Base-by-base conservation (phyloP, 2,113 vertebrate genomes). In the Mesembrinibis cayennensis region DNA sequence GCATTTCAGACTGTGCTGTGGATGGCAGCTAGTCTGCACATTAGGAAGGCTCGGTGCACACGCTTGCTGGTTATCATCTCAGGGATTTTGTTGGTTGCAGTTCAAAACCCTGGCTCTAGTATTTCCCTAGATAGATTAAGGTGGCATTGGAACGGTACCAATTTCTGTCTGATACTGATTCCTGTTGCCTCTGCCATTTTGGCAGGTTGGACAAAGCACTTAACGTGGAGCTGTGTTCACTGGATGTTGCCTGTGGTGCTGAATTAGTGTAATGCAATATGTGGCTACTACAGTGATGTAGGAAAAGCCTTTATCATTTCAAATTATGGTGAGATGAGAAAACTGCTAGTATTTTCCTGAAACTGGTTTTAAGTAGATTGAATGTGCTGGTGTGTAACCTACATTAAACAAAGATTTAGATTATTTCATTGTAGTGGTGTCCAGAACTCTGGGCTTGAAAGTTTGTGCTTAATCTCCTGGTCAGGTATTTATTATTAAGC, bases 1-100 rank as follows among this genome's bases (percentile, higher is more conserved):
- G 36, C 1, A 0, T 34, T 92, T 30, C 29, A 66, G 77, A 8
- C 27, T 38, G 26, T 42, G 73, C 82, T 67, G 45, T 16, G 72
- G 16, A 16, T 0, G 0, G 65, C 47, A 71, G 59, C 29, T 29
- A 8, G 20, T 16, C 3, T 8, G 45, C 36, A 6, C 5, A 0
- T 22, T 18, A 25, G 59, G 42, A 71, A 40, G 12, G 73, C 29
- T 87, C 77, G 32, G 44, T 29, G 74, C 49, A 18, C 53, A 4
- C 1, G 0, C 44, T 52, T 70, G 25, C 36, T 89, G 81, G 27
- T 90, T 83, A 26, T 58, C 80, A 26, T 58, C 80, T 82, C 55
- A 21, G 52, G 42, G 65, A 36, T 89, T 96, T 84, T 67, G n/a
- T 11, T 93, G 66, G 56, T 85, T 66, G 66, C 52, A 79, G 40